Evolutionary conservation across 2,113 vertebrate species (phyloP).

Genomic region (Columbina picui): DNA sequence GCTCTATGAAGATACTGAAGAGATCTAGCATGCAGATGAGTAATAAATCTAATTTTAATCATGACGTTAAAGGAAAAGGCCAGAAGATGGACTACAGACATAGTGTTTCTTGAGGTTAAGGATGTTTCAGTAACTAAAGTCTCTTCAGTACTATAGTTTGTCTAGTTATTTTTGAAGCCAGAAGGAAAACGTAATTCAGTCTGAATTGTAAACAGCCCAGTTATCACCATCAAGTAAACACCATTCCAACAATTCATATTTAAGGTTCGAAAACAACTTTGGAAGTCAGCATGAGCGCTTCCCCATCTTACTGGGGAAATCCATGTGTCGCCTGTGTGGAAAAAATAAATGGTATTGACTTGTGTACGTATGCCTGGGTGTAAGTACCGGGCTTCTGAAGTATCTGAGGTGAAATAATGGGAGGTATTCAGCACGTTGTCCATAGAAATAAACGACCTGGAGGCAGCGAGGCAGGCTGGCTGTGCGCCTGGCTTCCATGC

Average conservation of each 20-base stretch:
- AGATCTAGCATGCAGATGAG: not conserved
- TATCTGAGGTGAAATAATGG: not conserved
- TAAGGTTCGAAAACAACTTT: not conserved
- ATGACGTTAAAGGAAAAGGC: not conserved
- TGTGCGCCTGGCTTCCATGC: constrained; percentile 52
- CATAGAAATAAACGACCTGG: not conserved
- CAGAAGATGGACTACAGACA: not conserved
- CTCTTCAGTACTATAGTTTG: not conserved
- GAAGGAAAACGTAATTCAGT: not conserved
- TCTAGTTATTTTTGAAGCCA: not conserved
- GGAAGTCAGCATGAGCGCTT: not conserved
- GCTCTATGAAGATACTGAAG: not conserved
- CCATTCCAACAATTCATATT: not conserved
- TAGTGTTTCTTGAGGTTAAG: not conserved
- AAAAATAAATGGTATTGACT: not conserved
- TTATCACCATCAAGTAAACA: not conserved
- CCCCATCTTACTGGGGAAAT: not conserved
- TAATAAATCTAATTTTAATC: not conserved
- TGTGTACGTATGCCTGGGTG: not conserved
- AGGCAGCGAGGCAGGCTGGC: constrained; percentile 14
- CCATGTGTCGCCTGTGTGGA: not conserved
- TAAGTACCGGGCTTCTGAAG: not conserved
- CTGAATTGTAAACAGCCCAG: not conserved
- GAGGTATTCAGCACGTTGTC: constrained; percentile 1
- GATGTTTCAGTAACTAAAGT: not conserved